Evolutionary conservation across 2,888 invertebrate genomes (phyloP), one percentile per base, ranked within the genome.

Genomic region (Apotomis betuletana): DNA sequence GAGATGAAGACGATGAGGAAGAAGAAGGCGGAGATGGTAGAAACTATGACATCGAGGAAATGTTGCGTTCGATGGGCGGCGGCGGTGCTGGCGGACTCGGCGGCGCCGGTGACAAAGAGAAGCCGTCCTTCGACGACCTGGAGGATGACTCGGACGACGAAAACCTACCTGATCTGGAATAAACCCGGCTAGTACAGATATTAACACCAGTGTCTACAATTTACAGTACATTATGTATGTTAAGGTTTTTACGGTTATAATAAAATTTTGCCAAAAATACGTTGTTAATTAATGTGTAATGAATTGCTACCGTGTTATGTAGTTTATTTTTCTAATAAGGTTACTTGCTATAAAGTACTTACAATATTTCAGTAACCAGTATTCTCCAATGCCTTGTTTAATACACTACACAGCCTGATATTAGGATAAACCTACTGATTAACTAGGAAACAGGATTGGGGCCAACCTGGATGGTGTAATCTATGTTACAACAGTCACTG

Each of bases 1-100:
- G 96, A 91, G 99, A 99, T 92, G 99, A 99, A 90, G 98, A 98
- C 83, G 99, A 99, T 75, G 97, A 97, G 69, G 97, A 96, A n/a
- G 97, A 96, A 77, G 98, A 97, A 78, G 95, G 87, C 72, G 92
- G 88, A 69, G 86, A 85, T 69, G 81, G 81, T 61, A 92, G 81
- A 70, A 77, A 91, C 67, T 92, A 92, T 64, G 95, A 96, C 83
- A 91, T 96, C 74, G 95, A 95, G 85, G 95, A 96, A 91, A 95
- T 97, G 95, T 95, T 97, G 92, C 94, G 95, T 78, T 94, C 95
- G 77, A 96, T 97, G 96, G 96, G 96, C 70, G 95, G 95, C 60
- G 85, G 83, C 46, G 84, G 81, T 67, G 81, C 80, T 0, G 69
- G 63, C 41, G 84, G 81, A 62, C 81, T 80, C 0, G 65, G 60